Percentiles rank a stretch among this genome's conserved stretches.
Evolutionary conservation across 2,797 vertebrate species (phyloP).

Genomic region (Siniperca undulata): DNA sequence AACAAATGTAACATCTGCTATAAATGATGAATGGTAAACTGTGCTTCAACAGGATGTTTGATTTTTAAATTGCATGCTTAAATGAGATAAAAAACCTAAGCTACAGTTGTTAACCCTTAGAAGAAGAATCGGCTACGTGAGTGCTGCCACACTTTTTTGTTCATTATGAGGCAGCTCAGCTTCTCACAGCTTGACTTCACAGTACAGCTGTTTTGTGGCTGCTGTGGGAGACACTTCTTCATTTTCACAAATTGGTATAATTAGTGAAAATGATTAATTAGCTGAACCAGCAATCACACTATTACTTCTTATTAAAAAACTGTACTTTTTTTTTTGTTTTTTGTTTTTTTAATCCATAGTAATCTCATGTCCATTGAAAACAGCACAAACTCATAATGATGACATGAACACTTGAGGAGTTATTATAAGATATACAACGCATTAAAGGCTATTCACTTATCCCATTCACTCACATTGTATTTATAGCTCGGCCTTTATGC

Average conservation of each 20-base stretch:
- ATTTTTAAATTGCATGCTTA: constrained; percentile 1
- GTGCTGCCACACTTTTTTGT: constrained; percentile 2
- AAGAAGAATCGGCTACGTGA: neutral
- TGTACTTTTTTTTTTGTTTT: neutral
- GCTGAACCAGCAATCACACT: constrained; percentile 3
- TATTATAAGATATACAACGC: neutral
- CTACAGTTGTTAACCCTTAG: constrained; percentile 16
- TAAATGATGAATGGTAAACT: constrained; percentile 4
- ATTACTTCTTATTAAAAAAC: constrained; percentile 7
- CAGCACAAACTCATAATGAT: neutral
- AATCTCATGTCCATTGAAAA: neutral
- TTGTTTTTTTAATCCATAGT: neutral
- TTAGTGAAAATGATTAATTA: neutral
- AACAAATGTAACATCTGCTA: neutral
- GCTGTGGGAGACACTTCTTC: constrained; percentile 15
- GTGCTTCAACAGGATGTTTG: neutral
- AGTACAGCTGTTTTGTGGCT: constrained; percentile 33
- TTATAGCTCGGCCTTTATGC: constrained; percentile 13
- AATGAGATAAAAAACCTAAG: constrained; percentile 15
- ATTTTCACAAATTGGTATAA: constrained; percentile 36
- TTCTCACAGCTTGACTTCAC: constrained; percentile 33
- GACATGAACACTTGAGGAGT: neutral
- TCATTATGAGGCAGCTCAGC: constrained; percentile 27
- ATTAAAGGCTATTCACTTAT: neutral
- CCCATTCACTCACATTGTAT: neutral